Conservation (phyloP, 2,797 vertebrate genomes). For the Anomalospiza imberbis region DNA sequence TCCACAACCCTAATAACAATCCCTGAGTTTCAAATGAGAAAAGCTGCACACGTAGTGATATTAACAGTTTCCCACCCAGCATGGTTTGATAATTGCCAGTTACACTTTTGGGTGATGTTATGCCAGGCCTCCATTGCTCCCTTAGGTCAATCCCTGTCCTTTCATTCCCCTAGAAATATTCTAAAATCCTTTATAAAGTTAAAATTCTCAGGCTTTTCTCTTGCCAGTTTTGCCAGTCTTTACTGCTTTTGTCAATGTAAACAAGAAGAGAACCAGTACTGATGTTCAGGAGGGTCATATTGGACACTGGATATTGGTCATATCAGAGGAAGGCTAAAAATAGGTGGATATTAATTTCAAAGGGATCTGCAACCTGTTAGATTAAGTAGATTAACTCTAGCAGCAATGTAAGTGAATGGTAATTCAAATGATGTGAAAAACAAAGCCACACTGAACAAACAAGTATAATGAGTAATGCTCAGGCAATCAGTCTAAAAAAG, state of each 20-base stretch:
- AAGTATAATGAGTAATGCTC: conserved; percentile 42
- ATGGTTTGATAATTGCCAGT: background rate
- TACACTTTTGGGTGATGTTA: background rate
- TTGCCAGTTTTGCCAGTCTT: background rate
- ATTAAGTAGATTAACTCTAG: conserved; percentile 30
- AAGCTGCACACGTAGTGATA: background rate
- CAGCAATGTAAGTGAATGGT: conserved; percentile 41
- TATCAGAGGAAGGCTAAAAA: background rate
- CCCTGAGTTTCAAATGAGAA: background rate
- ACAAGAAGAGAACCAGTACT: background rate
- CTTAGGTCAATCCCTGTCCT: background rate
- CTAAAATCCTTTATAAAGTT: background rate
- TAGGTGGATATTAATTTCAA: conserved; percentile 34
- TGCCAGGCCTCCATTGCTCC: background rate
- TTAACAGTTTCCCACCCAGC: background rate
- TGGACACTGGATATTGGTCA: background rate
- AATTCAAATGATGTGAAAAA: conserved; percentile 60
- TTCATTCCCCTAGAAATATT: background rate
- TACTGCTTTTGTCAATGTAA: background rate
- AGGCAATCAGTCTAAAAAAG: conserved; percentile 14
- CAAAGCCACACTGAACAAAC: conserved; percentile 37
- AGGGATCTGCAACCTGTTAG: background rate
- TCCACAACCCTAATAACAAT: background rate
- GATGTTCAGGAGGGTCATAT: background rate
- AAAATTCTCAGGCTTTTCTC: background rate